Evolutionary conservation across 2,113 vertebrate species (phyloP).

Genomic region (Gymnorhina tibicen): DNA sequence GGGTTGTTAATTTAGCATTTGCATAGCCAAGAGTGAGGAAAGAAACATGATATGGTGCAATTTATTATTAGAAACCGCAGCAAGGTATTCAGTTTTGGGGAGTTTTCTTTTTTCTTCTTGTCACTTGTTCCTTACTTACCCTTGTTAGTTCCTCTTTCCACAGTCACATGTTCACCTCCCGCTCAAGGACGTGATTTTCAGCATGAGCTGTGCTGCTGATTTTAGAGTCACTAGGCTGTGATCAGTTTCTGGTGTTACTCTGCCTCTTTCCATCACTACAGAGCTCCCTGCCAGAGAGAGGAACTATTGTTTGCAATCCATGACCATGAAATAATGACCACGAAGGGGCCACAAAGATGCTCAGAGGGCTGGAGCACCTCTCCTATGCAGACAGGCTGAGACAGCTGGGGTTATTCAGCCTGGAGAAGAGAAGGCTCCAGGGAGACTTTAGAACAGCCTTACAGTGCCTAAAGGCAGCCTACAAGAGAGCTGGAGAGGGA

Average conservation of each 20-base stretch:
- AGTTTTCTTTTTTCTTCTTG: background rate
- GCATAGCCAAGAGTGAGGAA: background rate
- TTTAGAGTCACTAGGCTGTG: background rate
- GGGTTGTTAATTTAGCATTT: background rate
- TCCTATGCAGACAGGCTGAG: background rate
- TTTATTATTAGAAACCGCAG: background rate
- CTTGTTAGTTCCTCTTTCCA: background rate
- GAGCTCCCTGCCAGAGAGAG: background rate
- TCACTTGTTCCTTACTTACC: background rate
- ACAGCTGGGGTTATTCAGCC: background rate
- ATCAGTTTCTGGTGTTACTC: background rate
- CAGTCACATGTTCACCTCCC: background rate
- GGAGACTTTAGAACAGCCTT: background rate
- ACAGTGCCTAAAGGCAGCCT: background rate
- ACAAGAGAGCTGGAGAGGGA: background rate
- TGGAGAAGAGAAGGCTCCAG: background rate
- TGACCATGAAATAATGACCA: background rate
- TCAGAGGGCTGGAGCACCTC: background rate
- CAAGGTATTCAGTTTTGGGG: background rate
- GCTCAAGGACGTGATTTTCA: background rate
- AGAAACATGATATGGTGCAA: background rate
- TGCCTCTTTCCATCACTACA: background rate
- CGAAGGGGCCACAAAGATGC: background rate
- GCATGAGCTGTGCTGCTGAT: background rate
- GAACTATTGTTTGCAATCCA: background rate